phyloP scores from a whole-genome alignment of 2,797 vertebrate species.

The Danio kyathit region DNA sequence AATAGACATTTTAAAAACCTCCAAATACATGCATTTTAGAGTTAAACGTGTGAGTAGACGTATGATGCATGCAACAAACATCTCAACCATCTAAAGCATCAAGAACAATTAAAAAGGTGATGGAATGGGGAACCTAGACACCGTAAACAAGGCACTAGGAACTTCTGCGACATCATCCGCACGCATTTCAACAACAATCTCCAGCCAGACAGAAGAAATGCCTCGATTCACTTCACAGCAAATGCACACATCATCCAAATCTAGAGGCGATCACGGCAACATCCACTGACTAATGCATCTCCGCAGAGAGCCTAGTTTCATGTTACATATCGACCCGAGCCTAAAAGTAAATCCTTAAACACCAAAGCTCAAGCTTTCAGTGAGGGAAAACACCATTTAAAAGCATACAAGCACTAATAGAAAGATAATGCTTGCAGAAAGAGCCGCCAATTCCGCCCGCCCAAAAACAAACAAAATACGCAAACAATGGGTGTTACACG shows the following conservation, averaged over 20 bases:
- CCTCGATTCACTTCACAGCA: background rate
- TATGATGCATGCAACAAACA: background rate
- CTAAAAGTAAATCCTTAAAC: background rate
- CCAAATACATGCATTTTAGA: no score
- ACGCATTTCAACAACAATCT: slow-evolving; percentile 1
- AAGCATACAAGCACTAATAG: background rate
- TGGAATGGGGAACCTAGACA: background rate
- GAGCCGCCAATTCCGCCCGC: slow-evolving; percentile 7
- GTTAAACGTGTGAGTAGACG: background rate
- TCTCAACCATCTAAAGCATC: background rate
- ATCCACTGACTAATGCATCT: slow-evolving; percentile 32
- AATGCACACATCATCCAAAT: slow-evolving; percentile 19
- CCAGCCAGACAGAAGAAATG: slow-evolving; percentile 3
- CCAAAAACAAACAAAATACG: slow-evolving; percentile 18
- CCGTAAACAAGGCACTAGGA: background rate
- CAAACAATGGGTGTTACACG: background rate
- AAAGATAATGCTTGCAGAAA: background rate
- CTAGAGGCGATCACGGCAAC: slow-evolving; percentile 35
- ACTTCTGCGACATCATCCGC: background rate
- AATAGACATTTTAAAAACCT: background rate
- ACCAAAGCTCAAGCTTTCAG: background rate
- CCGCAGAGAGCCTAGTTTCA: slow-evolving; percentile 15
- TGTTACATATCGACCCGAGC: slow-evolving; percentile 32
- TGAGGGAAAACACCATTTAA: background rate
- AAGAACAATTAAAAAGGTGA: background rate